A percentile compares a stretch with the other conserved stretches of the same genome.
Evolutionary conservation across 2,113 vertebrate species (phyloP).

Genomic region (Myxocyprinus asiaticus): DNA sequence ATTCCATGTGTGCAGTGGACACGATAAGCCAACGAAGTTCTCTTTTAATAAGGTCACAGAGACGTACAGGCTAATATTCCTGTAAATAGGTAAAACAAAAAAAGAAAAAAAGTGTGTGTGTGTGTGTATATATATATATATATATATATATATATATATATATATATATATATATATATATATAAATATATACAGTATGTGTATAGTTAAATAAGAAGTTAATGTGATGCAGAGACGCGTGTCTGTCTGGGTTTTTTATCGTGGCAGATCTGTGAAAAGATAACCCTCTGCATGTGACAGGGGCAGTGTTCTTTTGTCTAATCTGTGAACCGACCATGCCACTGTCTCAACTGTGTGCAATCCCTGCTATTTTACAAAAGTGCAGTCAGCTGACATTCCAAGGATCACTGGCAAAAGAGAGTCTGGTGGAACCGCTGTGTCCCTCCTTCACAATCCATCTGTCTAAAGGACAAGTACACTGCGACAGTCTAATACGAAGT

Average conservation of each 20-base stretch:
- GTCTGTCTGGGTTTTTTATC: slow-evolving; percentile 40
- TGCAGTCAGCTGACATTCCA: slow-evolving; percentile 55
- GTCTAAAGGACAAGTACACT: slow-evolving; percentile 33
- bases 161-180: slow-evolving; percentile 16
- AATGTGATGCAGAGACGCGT: slow-evolving; percentile 46
- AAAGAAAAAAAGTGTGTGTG: too few species aligned
- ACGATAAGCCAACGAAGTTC: slow-evolving; percentile 21
- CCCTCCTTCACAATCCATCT: slow-evolving; percentile 34
- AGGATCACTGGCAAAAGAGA: slow-evolving; percentile 38
- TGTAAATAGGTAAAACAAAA: slow-evolving; percentile 8
- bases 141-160: neutral
- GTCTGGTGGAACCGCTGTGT: too few species aligned
- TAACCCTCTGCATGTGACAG: slow-evolving; percentile 44
- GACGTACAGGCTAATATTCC: slow-evolving; percentile 20
- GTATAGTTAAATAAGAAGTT: neutral
- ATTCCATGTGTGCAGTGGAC: slow-evolving; percentile 43
- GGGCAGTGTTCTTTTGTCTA: slow-evolving; percentile 36
- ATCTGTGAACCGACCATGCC: slow-evolving; percentile 44
- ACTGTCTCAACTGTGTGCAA: slow-evolving; percentile 29
- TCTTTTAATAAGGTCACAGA: slow-evolving; percentile 34
- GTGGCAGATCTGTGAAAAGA: slow-evolving; percentile 43
- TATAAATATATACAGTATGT: too few species aligned
- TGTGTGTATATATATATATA: too few species aligned
- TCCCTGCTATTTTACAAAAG: too few species aligned
- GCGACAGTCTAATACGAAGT: slow-evolving; percentile 13